Evolutionary conservation across 2,113 vertebrate genomes (phyloP).

Genomic region (Zeus faber): DNA sequence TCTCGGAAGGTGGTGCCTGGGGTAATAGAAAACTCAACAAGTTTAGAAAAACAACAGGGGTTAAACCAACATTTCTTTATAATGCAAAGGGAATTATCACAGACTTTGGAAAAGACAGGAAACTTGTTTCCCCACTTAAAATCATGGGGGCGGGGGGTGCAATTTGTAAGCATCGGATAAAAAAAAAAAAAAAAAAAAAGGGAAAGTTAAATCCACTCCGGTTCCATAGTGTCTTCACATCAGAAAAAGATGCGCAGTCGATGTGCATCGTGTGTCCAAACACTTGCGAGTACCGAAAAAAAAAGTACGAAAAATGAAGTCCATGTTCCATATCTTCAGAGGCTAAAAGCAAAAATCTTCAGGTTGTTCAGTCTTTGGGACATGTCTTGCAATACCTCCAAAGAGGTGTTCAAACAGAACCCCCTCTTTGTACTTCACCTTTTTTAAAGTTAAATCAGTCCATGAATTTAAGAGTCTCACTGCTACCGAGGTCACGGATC

Average conservation of each 20-base stretch:
- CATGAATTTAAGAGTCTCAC: neutral
- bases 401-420: slow-evolving; percentile 42
- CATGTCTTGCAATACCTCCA: slow-evolving; percentile 49
- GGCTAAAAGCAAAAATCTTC: neutral
- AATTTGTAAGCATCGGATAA: neutral
- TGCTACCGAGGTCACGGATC: too few relatives aligned
- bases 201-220: neutral
- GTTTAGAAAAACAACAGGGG: slow-evolving; percentile 90
- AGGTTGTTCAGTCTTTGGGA: neutral
- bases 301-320: neutral
- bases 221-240: too few relatives aligned
- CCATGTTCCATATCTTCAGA: neutral
- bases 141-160: neutral
- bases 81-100: neutral
- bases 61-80: slow-evolving; percentile 65
- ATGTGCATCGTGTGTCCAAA: too few relatives aligned
- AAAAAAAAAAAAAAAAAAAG: slow-evolving; percentile 3
- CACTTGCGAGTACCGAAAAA: too few relatives aligned
- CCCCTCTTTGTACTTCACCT: slow-evolving; percentile 68
- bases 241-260: too few relatives aligned
- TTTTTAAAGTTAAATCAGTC: slow-evolving; percentile 1
- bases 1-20: slow-evolving; percentile 93
- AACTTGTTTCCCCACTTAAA: too few relatives aligned
- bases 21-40: slow-evolving; percentile 97
- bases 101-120: neutral